A percentile compares a stretch with the other conserved stretches of the same genome.
phyloP scores from a whole-genome alignment of 2,797 vertebrate genomes.

The Pogonophryne albipinna region DNA sequence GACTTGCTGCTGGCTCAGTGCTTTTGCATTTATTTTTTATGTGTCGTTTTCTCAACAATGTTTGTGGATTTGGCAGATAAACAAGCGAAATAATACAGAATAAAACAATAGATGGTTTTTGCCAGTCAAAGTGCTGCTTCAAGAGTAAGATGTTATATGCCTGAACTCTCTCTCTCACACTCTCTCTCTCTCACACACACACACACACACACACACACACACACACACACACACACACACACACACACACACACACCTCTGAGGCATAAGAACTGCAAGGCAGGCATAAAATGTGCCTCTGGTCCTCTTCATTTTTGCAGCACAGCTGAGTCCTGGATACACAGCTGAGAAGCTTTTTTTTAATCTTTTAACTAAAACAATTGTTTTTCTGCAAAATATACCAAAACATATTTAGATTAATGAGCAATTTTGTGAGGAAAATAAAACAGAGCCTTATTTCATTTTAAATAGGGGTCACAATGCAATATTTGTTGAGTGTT shows the following conservation, averaged over 20 bases:
- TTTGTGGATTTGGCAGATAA: conserved; percentile 62
- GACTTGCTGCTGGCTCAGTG: conserved; percentile 58
- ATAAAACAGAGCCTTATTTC: neutral
- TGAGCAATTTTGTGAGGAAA: neutral
- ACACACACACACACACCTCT: conserved; percentile 41
- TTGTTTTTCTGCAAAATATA: conserved; percentile 19
- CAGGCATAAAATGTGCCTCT: conserved; percentile 67
- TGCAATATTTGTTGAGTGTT: neutral
- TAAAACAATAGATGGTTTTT: conserved; percentile 74
- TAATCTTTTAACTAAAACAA: conserved; percentile 21
- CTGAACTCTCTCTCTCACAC: conserved; percentile 19
- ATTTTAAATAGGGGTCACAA: neutral
- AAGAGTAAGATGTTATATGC: conserved; percentile 63
- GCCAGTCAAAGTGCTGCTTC: conserved; percentile 65
- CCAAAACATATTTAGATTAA: conserved; percentile 1
- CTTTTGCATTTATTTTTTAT: conserved; percentile 57
- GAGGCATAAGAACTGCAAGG: conserved; percentile 72
- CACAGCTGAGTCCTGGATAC: conserved; percentile 53
- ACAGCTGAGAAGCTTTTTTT: conserved; percentile 37
- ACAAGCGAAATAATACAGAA: conserved; percentile 55
- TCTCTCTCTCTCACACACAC: too few species aligned
- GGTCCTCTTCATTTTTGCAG: conserved; percentile 65
- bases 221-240: neutral
- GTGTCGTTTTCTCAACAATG: conserved; percentile 52
- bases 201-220: conserved; percentile 41